These are phyloP conservation scores for Tadarida brasiliensis DNA, from an alignment of 2,797 vertebrate species.

Conservation along the genomic window DNA sequence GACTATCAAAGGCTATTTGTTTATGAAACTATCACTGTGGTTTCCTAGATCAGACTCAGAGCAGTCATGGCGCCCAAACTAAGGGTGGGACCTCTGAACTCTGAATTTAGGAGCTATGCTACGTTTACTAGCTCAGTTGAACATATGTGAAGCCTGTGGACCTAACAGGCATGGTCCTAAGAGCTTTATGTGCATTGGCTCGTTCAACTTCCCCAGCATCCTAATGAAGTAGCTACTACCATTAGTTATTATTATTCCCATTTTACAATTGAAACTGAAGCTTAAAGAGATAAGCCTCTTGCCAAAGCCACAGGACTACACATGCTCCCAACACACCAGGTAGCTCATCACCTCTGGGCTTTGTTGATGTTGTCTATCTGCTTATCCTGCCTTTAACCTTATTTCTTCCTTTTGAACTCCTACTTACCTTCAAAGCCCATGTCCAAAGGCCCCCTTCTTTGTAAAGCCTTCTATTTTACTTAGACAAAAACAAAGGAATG, in stretches of 20 bases:
- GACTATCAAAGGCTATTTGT: conserved; percentile 27
- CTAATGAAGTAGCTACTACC: background rate
- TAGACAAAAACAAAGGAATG: background rate
- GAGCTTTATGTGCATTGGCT: background rate
- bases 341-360: background rate
- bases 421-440: background rate
- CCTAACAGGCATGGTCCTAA: background rate
- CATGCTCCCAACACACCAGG: background rate
- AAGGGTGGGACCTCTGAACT: background rate
- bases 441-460: background rate
- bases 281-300: background rate
- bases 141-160: background rate
- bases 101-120: background rate
- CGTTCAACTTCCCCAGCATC: background rate
- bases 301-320: background rate
- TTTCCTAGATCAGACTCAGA: background rate
- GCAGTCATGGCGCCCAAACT: background rate
- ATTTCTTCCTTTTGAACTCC: background rate
- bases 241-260: background rate
- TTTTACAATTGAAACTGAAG: background rate
- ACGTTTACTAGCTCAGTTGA: background rate
- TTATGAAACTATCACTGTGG: background rate
- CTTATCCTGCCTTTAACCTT: background rate
- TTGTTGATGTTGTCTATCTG: background rate
- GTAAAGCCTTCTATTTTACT: background rate